Conservation (phyloP, 1,140 invertebrate genomes). For the Pseudomyrmex concolor region DNA sequence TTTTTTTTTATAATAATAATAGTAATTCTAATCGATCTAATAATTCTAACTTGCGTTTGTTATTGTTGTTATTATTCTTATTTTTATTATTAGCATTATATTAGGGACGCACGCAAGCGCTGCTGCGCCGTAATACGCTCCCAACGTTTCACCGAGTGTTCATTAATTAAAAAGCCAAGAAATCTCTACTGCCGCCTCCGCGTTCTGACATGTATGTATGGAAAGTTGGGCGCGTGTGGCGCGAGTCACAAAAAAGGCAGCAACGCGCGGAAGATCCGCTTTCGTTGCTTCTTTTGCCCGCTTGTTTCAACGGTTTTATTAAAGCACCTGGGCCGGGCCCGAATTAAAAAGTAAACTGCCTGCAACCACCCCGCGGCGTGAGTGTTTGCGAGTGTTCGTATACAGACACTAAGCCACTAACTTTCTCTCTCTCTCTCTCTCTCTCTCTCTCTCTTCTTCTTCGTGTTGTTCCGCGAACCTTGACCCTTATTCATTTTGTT, state of each 20-base stretch:
- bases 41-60: slow-evolving; percentile 35
- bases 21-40: slow-evolving; percentile 41
- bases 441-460: background rate
- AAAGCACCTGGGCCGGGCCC: slow-evolving; percentile 73
- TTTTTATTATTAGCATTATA: slow-evolving; percentile 65
- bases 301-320: slow-evolving; percentile 81
- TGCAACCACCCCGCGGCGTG: slow-evolving; percentile 53
- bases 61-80: slow-evolving; percentile 54
- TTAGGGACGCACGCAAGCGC: slow-evolving; percentile 24
- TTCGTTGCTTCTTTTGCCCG: slow-evolving; percentile 36
- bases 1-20: slow-evolving; percentile 30
- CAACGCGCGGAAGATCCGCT: background rate
- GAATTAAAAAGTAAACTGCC: slow-evolving; percentile 83
- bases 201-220: slow-evolving; percentile 37
- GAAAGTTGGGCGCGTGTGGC: slow-evolving; percentile 15
- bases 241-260: background rate
- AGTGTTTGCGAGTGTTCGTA: background rate
- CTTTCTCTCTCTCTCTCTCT: background rate
- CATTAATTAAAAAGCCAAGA: slow-evolving; percentile 81
- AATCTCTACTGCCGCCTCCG: slow-evolving; percentile 26
- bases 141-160: slow-evolving; percentile 71
- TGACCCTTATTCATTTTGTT: slow-evolving; percentile 24
- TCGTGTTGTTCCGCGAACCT: slow-evolving; percentile 16
- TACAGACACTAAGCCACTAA: background rate
- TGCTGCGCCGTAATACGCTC: slow-evolving; percentile 1